These are phyloP conservation scores for Rhysida immarginata DNA, from an alignment of 1,140 invertebrate genomes.

Conservation along the genomic window DNA sequence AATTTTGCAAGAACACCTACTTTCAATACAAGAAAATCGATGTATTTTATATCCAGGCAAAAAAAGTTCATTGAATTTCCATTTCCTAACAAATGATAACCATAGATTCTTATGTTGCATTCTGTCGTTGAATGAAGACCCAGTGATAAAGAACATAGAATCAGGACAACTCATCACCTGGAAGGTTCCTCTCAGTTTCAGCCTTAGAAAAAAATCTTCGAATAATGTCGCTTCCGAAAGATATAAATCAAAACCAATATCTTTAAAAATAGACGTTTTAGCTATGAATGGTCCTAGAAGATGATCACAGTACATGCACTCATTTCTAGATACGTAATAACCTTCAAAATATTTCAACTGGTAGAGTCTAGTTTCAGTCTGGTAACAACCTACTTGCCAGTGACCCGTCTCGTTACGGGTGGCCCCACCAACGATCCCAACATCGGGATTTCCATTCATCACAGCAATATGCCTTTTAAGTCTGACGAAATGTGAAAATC, in stretches of 20 bases:
- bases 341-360: not conserved
- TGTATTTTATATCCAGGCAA: not conserved
- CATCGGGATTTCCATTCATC: not conserved
- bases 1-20: not conserved
- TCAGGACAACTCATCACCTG: not conserved
- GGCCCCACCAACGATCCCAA: not conserved
- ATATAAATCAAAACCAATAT: not conserved
- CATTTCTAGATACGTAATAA: not conserved
- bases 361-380: not conserved
- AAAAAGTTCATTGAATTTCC: not conserved
- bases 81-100: not conserved
- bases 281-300: not conserved
- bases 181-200: not conserved
- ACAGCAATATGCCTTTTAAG: not conserved
- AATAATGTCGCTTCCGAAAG: not conserved
- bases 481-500: not conserved
- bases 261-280: not conserved
- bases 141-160: not conserved
- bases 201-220: not conserved
- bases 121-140: not conserved
- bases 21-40: not conserved
- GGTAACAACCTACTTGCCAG: not conserved
- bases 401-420: not conserved
- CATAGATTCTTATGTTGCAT: not conserved
- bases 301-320: not conserved